Conservation (phyloP, 1,140 invertebrate genomes). For the Druon quercuslanigerum region DNA sequence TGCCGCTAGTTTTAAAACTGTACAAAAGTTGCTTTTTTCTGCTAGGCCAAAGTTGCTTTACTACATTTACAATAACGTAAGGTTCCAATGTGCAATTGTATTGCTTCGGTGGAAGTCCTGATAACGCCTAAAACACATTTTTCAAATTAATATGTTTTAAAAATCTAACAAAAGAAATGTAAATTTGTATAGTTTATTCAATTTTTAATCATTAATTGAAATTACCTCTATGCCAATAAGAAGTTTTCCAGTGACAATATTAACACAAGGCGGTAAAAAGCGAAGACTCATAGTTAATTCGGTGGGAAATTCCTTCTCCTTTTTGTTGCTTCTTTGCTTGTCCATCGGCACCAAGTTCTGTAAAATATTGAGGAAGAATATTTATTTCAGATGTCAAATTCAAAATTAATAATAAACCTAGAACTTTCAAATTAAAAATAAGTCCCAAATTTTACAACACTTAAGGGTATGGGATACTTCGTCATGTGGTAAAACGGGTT, state of each 20-base stretch:
- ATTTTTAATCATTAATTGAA: constrained; percentile 26
- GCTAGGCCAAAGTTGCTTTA: constrained; percentile 71
- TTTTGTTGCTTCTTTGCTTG: constrained; percentile 61
- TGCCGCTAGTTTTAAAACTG: constrained; percentile 69
- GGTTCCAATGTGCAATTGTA: constrained; percentile 72
- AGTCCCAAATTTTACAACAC: too few species aligned
- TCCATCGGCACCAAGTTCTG: constrained; percentile 65
- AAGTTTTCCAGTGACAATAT: constrained; percentile 63
- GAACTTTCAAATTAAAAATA: too few species aligned
- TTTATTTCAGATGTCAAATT: not conserved
- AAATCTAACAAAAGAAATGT: constrained; percentile 30
- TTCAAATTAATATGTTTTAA: constrained; percentile 27
- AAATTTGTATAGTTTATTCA: not conserved
- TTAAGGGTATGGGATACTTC: too few species aligned
- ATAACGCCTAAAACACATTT: constrained; percentile 63
- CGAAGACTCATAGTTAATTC: constrained; percentile 71
- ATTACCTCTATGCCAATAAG: constrained; percentile 72
- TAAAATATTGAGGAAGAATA: constrained; percentile 24
- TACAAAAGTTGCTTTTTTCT: constrained; percentile 68
- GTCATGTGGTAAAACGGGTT: too few species aligned
- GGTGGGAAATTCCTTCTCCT: constrained; percentile 66
- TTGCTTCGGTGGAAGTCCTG: constrained; percentile 70
- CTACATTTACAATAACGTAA: constrained; percentile 68
- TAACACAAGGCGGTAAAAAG: constrained; percentile 64
- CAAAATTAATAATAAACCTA: too few species aligned